Percentiles rank a stretch among this genome's conserved stretches.
Conservation (phyloP, 2,888 invertebrate genomes). For the Lepeophtheirus nordmannii region DNA sequence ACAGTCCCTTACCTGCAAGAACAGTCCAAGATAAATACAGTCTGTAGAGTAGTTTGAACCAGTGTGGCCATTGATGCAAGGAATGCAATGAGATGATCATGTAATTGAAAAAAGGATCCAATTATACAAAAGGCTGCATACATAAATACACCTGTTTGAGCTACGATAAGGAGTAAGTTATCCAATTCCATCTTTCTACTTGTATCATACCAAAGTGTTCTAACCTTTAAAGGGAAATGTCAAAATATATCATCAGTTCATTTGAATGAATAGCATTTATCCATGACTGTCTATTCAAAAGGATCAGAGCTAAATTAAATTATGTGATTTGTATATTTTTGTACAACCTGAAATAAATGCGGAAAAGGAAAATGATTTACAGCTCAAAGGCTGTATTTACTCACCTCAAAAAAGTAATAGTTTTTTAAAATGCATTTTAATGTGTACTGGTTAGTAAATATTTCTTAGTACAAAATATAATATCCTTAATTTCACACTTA, state of each 20-base stretch:
- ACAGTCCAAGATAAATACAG: slow-evolving; percentile 53
- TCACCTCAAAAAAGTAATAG: too few relatives aligned
- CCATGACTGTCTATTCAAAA: too few relatives aligned
- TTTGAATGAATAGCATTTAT: too few relatives aligned
- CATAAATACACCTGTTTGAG: slow-evolving; percentile 83
- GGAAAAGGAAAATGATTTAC: too few relatives aligned
- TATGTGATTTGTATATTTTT: too few relatives aligned
- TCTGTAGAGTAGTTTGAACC: slow-evolving; percentile 62
- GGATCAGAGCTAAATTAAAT: too few relatives aligned
- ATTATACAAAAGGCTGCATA: slow-evolving; percentile 86
- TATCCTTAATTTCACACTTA: slow-evolving; percentile 27
- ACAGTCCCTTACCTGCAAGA: slow-evolving; percentile 40
- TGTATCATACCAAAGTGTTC: slow-evolving; percentile 63
- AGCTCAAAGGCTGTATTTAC: too few relatives aligned
- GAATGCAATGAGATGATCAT: slow-evolving; percentile 17
- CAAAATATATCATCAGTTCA: too few relatives aligned
- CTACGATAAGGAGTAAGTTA: slow-evolving; percentile 75
- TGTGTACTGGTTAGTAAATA: too few relatives aligned
- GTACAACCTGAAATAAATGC: too few relatives aligned
- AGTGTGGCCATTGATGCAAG: slow-evolving; percentile 40
- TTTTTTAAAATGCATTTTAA: too few relatives aligned
- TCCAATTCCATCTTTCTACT: slow-evolving; percentile 66
- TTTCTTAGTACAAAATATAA: too few relatives aligned
- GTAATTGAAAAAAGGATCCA: slow-evolving; percentile 52
- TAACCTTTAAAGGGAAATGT: slow-evolving; percentile 22